Base-by-base conservation (phyloP, 2,797 vertebrate genomes). In the Neostethus bicornis region DNA sequence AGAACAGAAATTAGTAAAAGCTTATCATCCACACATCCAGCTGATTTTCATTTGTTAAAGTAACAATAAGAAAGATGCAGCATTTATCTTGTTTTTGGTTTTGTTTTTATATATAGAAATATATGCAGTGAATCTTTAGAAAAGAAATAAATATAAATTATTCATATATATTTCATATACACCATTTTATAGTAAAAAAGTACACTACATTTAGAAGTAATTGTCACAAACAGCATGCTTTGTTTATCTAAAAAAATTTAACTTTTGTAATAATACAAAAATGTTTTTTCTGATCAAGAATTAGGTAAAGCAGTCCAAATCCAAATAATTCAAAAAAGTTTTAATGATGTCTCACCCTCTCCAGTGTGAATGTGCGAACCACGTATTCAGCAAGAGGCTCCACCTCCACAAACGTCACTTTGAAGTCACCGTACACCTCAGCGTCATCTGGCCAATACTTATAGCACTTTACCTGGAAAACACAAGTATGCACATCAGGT, bases 401-500 rank as follows among this genome's bases (percentile, higher is more conserved):
- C 70, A 98, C 92, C 89, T 99, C 97, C 62, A 99, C 83, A 57
- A 97, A 98, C 0, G 95, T 95, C 83, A 98, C 96, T 90, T 99
- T 98, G 87, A 99, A 99, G 85, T 99, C 97, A 21, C 96, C 96
- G 34, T 97, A 99, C 74, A 98, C 93, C 79, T 99, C 97, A 3
- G 96, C 96, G 75, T 98, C 96, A 4, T 99, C 97, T 19, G 97
- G 97, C 97, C 97, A 99, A 73, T 99, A 99, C 73, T 99, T 99
- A 74, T 98, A 99, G 77, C 97, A 99, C 66, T 99, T 99, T 16
- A 99, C 96, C 97, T 99, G 86, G 79, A 21, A 4, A 31, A 84
- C 19, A 68, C 21, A 19, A 32, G 23, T 41, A 2, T 20, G 2
- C 7, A 41, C 4, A 51, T 16, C 4, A 51, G 2, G 12, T n/a